Evolutionary conservation across 2,888 invertebrate genomes (phyloP).

Genomic region (Polyommatus icarus): DNA sequence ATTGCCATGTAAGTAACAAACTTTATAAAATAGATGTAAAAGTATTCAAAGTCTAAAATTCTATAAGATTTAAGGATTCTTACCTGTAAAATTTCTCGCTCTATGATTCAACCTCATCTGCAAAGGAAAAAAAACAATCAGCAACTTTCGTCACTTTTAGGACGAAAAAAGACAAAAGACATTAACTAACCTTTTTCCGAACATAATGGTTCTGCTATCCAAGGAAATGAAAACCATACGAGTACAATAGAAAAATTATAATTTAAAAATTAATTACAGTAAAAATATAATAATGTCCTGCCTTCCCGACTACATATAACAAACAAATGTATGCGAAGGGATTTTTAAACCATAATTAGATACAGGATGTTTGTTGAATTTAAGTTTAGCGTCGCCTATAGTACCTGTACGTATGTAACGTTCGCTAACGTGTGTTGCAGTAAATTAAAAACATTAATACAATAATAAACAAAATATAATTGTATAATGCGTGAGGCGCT

Average conservation of each 20-base stretch:
- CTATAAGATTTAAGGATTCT: neutral
- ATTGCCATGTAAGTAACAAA: neutral
- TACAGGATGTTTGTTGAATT: conserved; percentile 33
- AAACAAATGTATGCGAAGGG: conserved; percentile 46
- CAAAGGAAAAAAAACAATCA: conserved; percentile 34
- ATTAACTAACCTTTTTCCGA: conserved; percentile 49
- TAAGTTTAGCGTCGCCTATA: conserved; percentile 46
- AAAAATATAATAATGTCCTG: conserved; percentile 62
- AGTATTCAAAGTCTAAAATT: neutral
- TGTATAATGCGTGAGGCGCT: conserved; percentile 60
- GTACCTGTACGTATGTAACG: conserved; percentile 11
- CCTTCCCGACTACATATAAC: conserved; percentile 56
- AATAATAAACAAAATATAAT: conserved; percentile 28
- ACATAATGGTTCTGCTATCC: conserved; percentile 30
- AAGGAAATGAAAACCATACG: conserved; percentile 52
- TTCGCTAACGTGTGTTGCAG: conserved; percentile 8
- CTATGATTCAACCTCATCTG: neutral
- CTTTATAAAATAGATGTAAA: neutral
- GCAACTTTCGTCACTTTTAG: neutral
- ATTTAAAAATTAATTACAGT: conserved; percentile 80
- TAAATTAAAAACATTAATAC: conserved; percentile 29
- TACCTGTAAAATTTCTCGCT: neutral
- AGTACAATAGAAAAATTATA: conserved; percentile 79
- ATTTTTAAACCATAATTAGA: conserved; percentile 37
- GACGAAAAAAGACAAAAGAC: conserved; percentile 24